Conservation (phyloP, 1,140 invertebrate species). For the Triops longicaudatus region DNA sequence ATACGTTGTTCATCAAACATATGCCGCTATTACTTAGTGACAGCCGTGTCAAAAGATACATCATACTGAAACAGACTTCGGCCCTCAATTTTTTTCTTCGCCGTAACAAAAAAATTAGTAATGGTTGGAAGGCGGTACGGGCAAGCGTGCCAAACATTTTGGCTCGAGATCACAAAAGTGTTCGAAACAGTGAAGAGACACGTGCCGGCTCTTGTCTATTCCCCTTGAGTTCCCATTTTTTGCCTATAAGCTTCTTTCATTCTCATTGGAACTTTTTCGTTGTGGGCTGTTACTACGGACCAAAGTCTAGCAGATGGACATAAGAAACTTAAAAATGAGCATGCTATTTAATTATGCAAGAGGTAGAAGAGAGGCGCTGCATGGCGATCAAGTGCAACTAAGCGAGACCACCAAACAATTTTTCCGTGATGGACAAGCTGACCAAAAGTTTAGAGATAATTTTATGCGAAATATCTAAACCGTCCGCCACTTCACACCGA, state of each 20-base stretch:
- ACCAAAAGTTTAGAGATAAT: neutral
- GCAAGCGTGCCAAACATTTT: neutral
- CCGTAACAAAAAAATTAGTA: neutral
- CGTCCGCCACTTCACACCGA: slow-evolving; percentile 13
- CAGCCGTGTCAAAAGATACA: slow-evolving; percentile 11
- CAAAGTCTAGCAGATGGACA: neutral
- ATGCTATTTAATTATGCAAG: neutral
- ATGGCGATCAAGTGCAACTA: neutral
- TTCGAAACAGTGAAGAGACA: neutral
- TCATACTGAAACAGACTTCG: neutral
- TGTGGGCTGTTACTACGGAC: no score
- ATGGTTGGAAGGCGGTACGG: neutral
- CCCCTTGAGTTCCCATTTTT: neutral
- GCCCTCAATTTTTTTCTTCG: neutral
- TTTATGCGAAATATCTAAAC: neutral
- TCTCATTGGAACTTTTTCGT: no score
- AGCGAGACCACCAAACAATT: neutral
- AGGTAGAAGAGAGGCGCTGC: neutral
- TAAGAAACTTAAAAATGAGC: neutral
- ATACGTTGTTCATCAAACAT: neutral
- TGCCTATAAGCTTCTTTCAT: no score
- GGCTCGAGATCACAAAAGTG: neutral
- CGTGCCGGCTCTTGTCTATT: neutral
- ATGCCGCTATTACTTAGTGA: slow-evolving; percentile 8
- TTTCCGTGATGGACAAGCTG: neutral